Evolutionary conservation across 2,797 vertebrate genomes (phyloP), one percentile per base, ranked within the genome.

Genomic region (Sebastes cheni): DNA sequence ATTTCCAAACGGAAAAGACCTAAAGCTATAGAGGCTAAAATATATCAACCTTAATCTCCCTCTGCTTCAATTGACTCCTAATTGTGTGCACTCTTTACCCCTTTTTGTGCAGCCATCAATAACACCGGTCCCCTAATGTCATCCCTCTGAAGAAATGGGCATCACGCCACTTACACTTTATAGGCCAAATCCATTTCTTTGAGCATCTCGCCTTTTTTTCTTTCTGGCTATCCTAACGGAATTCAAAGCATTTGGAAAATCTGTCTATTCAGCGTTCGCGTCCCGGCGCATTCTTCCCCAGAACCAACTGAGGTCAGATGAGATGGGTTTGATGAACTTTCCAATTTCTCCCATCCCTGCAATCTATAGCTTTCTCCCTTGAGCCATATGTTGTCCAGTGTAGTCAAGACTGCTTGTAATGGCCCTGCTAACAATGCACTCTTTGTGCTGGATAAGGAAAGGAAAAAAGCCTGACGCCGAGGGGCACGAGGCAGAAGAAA

Each of bases 231-330:
- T 96, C 96, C 96, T 96, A 97, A 97, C 96, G 94, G 97, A 97
- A 98, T 98, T 95, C 97, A 97, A 99, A 99, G 97, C 97, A 98
- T 98, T 99, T 97, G 97, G 97, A 98, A 99, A 99, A 98, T 98
- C 95, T 98, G 96, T 97, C 97, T 96, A 97, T 98, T 98, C 97
- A 98, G 94, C 95, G 54, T 18, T 92, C 90, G 95, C 94, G 89
- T 97, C 95, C 94, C 88, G 88, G 89, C 81, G 94, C 95, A 95
- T 96, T 96, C 95, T 97, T 95, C 91, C 94, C 86, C 91, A 39
- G 79, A 92, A 89, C 83, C 67, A 20, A 82, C 80, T 18, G 94
- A 93, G 97, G 97, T 99, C 97, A 98, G 95, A 96, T 94, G 95
- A 93, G 97, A 97, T 96, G 93, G 93, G 94, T 95, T 96, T 97